Conservation (phyloP, 1,140 invertebrate species). For the Sitodiplosis mosellana region DNA sequence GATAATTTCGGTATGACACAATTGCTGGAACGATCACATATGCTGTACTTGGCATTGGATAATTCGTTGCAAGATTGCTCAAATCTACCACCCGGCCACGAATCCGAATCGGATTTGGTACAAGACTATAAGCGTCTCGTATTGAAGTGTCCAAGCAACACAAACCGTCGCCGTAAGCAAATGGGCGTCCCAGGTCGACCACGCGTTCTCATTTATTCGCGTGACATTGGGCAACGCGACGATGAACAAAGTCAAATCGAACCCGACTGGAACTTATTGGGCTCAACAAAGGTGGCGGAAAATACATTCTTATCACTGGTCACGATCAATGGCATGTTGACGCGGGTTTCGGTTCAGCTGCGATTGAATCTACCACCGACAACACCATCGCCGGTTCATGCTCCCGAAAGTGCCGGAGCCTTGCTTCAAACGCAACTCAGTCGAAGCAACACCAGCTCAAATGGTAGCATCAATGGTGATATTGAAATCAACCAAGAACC, state of each 20-base stretch:
- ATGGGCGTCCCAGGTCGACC: slow-evolving; percentile 39
- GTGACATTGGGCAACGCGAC: slow-evolving; percentile 35
- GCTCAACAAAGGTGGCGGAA: slow-evolving; percentile 33
- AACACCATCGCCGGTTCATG: slow-evolving; percentile 24
- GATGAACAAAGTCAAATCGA: slow-evolving; percentile 34
- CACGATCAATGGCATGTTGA: slow-evolving; percentile 39
- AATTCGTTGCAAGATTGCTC: slow-evolving; percentile 62
- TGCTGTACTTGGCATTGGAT: slow-evolving; percentile 56
- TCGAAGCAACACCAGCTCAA: neutral
- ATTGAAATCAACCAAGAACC: slow-evolving; percentile 22
- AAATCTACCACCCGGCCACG: slow-evolving; percentile 37
- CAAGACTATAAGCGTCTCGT: slow-evolving; percentile 63
- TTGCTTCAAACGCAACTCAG: neutral
- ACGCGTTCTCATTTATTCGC: slow-evolving; percentile 32
- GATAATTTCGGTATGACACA: slow-evolving; percentile 25
- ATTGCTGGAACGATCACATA: slow-evolving; percentile 42
- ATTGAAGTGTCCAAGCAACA: slow-evolving; percentile 28
- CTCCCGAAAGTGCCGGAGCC: slow-evolving; percentile 6
- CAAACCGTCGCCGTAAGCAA: slow-evolving; percentile 24
- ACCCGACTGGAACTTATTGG: slow-evolving; percentile 47
- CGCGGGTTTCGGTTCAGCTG: slow-evolving; percentile 41
- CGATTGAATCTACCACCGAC: slow-evolving; percentile 23
- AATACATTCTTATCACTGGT: slow-evolving; percentile 46
- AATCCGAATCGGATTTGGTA: slow-evolving; percentile 51
- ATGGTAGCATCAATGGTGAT: slow-evolving; percentile 1